Evolutionary conservation across 2,113 vertebrate genomes (phyloP).

Genomic region (Thomomys bottae): DNA sequence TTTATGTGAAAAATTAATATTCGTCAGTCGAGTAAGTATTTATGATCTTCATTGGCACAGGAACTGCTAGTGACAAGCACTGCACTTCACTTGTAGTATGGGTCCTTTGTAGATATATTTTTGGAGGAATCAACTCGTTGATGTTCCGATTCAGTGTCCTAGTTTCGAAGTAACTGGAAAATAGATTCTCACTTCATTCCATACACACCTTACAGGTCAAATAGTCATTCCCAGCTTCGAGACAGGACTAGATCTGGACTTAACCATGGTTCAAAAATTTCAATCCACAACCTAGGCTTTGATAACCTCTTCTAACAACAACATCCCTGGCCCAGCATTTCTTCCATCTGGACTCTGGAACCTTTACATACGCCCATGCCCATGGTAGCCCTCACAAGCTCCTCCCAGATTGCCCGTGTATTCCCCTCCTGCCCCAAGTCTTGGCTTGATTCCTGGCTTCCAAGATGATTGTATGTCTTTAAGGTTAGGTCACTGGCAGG

Average conservation of each 20-base stretch:
- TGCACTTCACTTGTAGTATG: neutral
- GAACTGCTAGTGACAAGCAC: neutral
- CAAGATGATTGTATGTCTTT: neutral
- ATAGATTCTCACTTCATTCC: neutral
- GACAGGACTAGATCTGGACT: neutral
- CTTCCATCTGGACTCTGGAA: neutral
- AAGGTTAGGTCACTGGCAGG: neutral
- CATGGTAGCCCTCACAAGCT: neutral
- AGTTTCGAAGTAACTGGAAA: slow-evolving; percentile 3
- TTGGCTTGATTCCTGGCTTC: neutral
- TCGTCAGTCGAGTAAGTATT: neutral
- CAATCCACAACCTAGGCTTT: neutral
- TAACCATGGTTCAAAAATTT: neutral
- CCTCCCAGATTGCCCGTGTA: neutral
- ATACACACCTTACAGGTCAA: neutral
- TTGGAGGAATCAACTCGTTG: neutral
- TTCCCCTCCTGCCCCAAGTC: neutral
- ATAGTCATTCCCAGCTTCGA: neutral
- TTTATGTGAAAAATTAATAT: neutral
- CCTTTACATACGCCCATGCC: neutral
- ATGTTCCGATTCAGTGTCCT: neutral
- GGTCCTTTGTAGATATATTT: neutral
- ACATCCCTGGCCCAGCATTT: neutral
- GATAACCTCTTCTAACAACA: neutral
- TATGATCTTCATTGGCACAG: neutral